phyloP scores from a whole-genome alignment of 2,888 invertebrate genomes.

The Apodemia zela region DNA sequence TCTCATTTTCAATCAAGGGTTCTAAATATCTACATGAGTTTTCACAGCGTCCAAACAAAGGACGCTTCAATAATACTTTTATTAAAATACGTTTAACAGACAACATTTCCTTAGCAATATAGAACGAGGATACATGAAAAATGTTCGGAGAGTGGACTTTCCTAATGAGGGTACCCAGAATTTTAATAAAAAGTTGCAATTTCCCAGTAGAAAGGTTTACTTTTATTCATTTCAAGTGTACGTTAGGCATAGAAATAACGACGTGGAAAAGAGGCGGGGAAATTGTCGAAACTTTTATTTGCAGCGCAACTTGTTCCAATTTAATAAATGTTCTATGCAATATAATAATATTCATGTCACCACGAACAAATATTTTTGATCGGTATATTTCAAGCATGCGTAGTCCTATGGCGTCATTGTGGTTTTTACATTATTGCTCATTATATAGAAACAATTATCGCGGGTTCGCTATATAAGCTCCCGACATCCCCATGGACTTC shows the following conservation, averaged over 20 bases:
- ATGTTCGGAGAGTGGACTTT: background rate
- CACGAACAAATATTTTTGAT: too few relatives aligned
- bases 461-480: too few relatives aligned
- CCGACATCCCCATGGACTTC: too few relatives aligned
- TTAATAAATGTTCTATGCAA: background rate
- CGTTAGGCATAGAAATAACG: background rate
- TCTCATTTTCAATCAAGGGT: background rate
- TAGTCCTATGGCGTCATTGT: too few relatives aligned
- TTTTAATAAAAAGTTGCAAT: background rate
- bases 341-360: background rate
- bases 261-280: background rate
- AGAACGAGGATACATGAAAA: constrained; percentile 13
- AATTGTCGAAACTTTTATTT: background rate
- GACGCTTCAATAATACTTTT: constrained; percentile 6
- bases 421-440: too few relatives aligned
- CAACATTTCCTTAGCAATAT: constrained; percentile 43
- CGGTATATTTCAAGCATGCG: too few relatives aligned
- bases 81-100: constrained; percentile 60
- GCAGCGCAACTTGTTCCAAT: background rate
- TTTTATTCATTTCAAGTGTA: background rate
- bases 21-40: constrained; percentile 13
- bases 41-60: background rate
- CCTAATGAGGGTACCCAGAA: constrained; percentile 12
- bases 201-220: background rate
- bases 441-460: too few relatives aligned